Evolutionary conservation across 2,797 vertebrate species (phyloP).

Genomic region (Tragopan temminckii): DNA sequence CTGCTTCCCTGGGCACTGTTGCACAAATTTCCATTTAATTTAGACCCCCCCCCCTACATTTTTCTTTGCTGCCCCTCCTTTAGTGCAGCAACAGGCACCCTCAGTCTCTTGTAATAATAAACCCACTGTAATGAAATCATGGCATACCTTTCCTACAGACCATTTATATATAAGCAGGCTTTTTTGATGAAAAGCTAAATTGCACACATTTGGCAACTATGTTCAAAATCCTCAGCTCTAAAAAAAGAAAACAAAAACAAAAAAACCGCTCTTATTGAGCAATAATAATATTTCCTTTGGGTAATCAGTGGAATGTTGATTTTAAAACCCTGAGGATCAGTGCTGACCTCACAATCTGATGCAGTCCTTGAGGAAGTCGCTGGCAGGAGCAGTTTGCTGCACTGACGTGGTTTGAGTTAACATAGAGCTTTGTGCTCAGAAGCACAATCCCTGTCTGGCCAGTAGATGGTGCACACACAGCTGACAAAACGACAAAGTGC

Average conservation of each 20-base stretch:
- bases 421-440: not conserved
- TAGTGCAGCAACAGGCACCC: not conserved
- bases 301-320: not conserved
- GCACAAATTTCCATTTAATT: not conserved
- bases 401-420: not conserved
- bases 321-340: not conserved
- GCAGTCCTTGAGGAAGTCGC: not conserved
- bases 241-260: too few relatives aligned
- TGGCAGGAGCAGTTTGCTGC: rapidly evolving
- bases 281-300: conserved; percentile 10
- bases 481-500: not conserved
- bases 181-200: conserved; percentile 11
- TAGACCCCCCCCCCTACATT: not conserved
- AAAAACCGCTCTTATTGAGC: not conserved
- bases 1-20: not conserved
- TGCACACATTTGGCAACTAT: not conserved
- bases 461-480: conserved; percentile 47
- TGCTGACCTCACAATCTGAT: not conserved
- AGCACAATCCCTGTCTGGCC: not conserved
- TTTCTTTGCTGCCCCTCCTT: not conserved
- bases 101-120: conserved; percentile 10
- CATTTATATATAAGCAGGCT: not conserved
- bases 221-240: not conserved
- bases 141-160: not conserved
- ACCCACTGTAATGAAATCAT: not conserved